Conservation (phyloP, 2,797 vertebrate genomes). For the Psittacula echo region DNA sequence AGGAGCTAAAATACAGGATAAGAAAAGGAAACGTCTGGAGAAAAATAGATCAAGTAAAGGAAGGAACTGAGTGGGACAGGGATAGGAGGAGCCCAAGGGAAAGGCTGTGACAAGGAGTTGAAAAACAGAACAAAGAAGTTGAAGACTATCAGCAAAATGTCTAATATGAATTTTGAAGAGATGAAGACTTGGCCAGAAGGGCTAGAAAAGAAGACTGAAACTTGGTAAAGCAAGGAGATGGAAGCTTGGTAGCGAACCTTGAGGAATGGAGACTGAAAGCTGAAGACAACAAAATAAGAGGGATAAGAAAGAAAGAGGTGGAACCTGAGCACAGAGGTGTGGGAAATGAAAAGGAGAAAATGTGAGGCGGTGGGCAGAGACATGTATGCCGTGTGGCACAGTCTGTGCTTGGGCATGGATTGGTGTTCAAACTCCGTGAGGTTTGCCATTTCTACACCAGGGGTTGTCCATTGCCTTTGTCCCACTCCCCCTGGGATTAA, state of each 20-base stretch:
- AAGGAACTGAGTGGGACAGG: background rate
- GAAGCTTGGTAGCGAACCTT: background rate
- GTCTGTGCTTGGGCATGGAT: background rate
- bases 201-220: background rate
- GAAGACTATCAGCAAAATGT: background rate
- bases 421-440: background rate
- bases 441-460: background rate
- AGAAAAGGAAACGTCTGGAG: background rate
- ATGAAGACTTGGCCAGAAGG: background rate
- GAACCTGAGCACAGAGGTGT: background rate
- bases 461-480: background rate
- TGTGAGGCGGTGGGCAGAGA: background rate
- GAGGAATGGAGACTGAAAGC: background rate
- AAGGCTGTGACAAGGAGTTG: background rate
- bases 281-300: background rate
- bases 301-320: background rate
- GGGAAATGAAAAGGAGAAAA: background rate
- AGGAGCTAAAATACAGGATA: background rate
- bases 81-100: background rate
- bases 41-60: background rate
- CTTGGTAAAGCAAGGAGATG: background rate
- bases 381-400: fast-evolving
- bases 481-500: background rate
- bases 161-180: background rate
- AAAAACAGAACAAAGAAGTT: background rate